phyloP scores from a whole-genome alignment of 2,113 vertebrate genomes.

The Hypocryptadius cinnamomeus region DNA sequence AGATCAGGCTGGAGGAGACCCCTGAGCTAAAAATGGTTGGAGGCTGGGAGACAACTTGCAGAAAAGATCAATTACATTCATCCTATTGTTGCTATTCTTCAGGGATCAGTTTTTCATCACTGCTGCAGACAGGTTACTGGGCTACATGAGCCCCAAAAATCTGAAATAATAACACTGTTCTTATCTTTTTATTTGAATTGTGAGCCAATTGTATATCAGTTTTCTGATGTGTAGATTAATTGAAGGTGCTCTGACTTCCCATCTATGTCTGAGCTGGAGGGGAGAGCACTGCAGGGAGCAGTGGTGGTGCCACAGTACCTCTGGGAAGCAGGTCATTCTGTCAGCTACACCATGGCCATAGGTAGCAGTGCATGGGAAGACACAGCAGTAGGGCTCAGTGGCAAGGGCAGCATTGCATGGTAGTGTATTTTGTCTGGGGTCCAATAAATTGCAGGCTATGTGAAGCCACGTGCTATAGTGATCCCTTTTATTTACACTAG shows the following conservation, averaged over 20 bases:
- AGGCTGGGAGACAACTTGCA: background rate
- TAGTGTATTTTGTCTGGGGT: background rate
- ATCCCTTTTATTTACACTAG: background rate
- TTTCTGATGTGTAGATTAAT: background rate
- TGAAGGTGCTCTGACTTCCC: background rate
- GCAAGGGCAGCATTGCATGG: background rate
- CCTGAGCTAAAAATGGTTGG: background rate
- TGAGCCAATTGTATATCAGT: background rate
- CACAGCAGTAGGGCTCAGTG: background rate
- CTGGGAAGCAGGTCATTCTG: fast-evolving
- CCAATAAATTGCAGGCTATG: background rate
- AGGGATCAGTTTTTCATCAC: background rate
- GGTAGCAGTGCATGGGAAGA: background rate
- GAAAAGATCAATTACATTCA: background rate
- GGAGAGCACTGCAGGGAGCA: background rate
- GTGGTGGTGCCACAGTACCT: background rate
- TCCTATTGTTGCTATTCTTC: background rate
- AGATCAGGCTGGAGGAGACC: background rate
- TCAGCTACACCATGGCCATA: background rate
- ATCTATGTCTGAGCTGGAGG: background rate
- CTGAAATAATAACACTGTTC: background rate
- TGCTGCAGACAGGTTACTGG: background rate
- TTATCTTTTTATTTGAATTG: background rate
- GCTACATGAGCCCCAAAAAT: background rate
- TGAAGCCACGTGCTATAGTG: background rate